These are phyloP conservation scores for Coptodon rendalli DNA, from an alignment of 2,113 vertebrate species.

Conservation along the genomic window DNA sequence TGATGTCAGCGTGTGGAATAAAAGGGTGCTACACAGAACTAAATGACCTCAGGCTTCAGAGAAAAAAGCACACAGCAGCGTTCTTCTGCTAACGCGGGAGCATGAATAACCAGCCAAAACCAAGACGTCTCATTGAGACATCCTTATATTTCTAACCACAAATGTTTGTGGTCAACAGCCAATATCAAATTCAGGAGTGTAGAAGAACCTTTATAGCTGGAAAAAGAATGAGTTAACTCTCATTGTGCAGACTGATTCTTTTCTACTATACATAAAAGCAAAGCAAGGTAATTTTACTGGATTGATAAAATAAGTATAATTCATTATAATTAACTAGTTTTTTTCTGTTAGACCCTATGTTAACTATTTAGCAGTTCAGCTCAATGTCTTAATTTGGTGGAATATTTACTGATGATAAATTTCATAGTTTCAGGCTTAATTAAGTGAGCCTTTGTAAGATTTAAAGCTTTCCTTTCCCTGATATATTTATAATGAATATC, in stretches of 20 bases:
- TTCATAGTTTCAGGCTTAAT: background rate
- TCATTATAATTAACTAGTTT: background rate
- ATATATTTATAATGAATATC: background rate
- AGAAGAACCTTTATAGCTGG: background rate
- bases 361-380: background rate
- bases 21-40: conserved; percentile 33
- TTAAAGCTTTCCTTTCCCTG: background rate
- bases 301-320: background rate
- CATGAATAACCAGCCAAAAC: background rate
- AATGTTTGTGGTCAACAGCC: background rate
- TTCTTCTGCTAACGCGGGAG: background rate
- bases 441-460: background rate
- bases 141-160: background rate
- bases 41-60: conserved; percentile 42
- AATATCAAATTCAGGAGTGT: background rate
- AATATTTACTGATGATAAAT: background rate
- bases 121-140: background rate
- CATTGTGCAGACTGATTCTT: background rate
- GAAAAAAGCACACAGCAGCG: conserved; percentile 2
- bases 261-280: background rate
- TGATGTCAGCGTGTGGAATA: conserved; percentile 13
- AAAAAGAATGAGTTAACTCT: background rate
- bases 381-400: background rate
- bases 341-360: background rate
- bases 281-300: background rate